Conservation (phyloP, 1,140 invertebrate genomes). For the Ceratosolen fusciceps region DNA sequence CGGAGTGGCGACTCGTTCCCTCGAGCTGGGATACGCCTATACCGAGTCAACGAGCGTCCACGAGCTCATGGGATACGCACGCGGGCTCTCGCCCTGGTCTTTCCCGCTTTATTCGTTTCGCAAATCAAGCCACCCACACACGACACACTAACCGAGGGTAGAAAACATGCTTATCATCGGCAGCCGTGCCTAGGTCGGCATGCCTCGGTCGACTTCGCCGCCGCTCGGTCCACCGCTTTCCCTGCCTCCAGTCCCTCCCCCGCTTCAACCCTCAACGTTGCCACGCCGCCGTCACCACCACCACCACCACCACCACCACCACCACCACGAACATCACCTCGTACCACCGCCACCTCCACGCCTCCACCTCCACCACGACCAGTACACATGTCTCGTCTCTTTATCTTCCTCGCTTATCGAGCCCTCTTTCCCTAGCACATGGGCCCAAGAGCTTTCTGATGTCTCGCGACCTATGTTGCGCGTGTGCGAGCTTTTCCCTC, state of each 20-base stretch:
- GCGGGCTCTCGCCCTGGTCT: not conserved
- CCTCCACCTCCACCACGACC: no score
- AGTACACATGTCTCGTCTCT: not conserved
- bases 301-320: no score
- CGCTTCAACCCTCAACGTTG: no score
- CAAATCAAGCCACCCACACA: slow-evolving; percentile 61
- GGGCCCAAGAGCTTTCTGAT: not conserved
- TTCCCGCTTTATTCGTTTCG: slow-evolving; percentile 47
- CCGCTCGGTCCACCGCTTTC: not conserved
- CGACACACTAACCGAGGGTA: slow-evolving; percentile 70
- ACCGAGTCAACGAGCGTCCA: no score
- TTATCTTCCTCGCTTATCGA: not conserved
- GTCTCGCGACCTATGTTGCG: not conserved
- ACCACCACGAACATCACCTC: no score
- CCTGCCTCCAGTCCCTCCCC: not conserved
- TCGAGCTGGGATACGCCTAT: no score
- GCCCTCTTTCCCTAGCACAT: not conserved
- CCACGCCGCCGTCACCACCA: no score
- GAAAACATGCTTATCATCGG: slow-evolving; percentile 69
- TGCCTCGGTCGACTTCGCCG: slow-evolving; percentile 59
- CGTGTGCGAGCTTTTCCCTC: not conserved
- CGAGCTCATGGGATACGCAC: not conserved
- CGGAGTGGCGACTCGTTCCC: not conserved
- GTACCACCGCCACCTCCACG: no score
- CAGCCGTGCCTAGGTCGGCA: slow-evolving; percentile 60